Base-by-base conservation (phyloP, 1,140 invertebrate species). In the Drosophila watanabei region DNA sequence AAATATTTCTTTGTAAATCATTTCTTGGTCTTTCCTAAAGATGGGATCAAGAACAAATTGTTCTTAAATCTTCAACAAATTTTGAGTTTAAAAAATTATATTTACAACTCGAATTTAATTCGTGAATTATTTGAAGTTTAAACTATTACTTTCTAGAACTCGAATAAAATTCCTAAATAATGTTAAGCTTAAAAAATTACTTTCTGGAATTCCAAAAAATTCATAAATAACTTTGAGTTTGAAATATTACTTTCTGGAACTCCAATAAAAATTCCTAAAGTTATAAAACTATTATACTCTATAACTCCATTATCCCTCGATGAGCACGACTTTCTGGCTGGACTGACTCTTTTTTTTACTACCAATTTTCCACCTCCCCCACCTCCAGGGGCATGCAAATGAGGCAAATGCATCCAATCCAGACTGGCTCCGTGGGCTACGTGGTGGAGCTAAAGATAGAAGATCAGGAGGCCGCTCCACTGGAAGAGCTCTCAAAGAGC, bases 361-460 rank as follows among this genome's bases (percentile, higher is more conserved):
- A 43, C 18, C 56, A 24, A 41, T 65, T 32, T 24, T 10, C n/a
- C 30, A 18, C 5, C 30, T 24, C 32, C 57, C 57, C 63, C 57
- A 24, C 39, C n/a, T 30, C 24, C 39, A 24, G n/a, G 20, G 32
- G 18, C 32, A 71, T 71, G 68, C 63, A 71, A 71, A 71, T 71
- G 37, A 71, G 64, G 64, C 43, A 65, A 37, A 69, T 66, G 58
- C 59, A 63, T 71, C 63, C 64, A 68, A 46, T 69, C 56, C 63
- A 33, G 63, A 56, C 35, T n/a, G 43, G 37, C 33, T 45, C 62
- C 46, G 24, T 64, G 18, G 24, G 63, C 45, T 28, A 20, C 35
- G 33, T 33, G 46, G 33, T n/a, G 62, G 62, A 51, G 62, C 45
- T 11, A 32, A 9, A 68, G 66, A 68, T 69, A 52, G 63, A 69